A percentile compares a stretch with the other conserved stretches of the same genome.
phyloP scores from a whole-genome alignment of 2,888 invertebrate genomes.

The Rhimphoctona megacephalus region DNA sequence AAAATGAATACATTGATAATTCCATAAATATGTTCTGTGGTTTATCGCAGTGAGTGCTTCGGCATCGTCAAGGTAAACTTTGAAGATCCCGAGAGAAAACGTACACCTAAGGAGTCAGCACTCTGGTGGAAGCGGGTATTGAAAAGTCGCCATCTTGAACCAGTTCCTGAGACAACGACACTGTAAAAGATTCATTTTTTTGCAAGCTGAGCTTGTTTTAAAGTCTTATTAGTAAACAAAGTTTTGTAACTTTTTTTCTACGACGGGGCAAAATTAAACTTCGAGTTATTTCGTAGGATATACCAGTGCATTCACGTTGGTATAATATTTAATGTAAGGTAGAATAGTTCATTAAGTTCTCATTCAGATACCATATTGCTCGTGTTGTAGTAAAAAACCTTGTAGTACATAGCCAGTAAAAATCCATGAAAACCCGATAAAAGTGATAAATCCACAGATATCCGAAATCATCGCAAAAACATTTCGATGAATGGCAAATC shows the following conservation, averaged over 20 bases:
- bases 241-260: not conserved
- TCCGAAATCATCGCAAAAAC: slow-evolving; percentile 10
- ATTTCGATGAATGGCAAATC: slow-evolving; percentile 55
- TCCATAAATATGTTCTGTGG: not conserved
- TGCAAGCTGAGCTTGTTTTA: not conserved
- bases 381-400: not conserved
- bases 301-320: not conserved
- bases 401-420: not conserved
- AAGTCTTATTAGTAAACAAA: not conserved
- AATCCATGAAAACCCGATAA: not conserved
- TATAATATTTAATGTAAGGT: not conserved
- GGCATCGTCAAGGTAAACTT: slow-evolving; percentile 90
- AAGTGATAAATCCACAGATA: not conserved
- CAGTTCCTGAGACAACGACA: not conserved
- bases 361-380: slow-evolving; percentile 1
- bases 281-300: not conserved
- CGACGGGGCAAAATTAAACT: not conserved
- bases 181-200: not conserved
- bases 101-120: slow-evolving; percentile 89
- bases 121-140: slow-evolving; percentile 86
- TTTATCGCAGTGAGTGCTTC: slow-evolving; percentile 85
- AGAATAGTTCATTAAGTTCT: slow-evolving; percentile 1
- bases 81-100: slow-evolving; percentile 86
- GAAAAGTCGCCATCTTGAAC: slow-evolving; percentile 83
- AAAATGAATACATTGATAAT: not conserved